Conservation (phyloP, 2,888 invertebrate genomes). For the Cynaeus angustus region DNA sequence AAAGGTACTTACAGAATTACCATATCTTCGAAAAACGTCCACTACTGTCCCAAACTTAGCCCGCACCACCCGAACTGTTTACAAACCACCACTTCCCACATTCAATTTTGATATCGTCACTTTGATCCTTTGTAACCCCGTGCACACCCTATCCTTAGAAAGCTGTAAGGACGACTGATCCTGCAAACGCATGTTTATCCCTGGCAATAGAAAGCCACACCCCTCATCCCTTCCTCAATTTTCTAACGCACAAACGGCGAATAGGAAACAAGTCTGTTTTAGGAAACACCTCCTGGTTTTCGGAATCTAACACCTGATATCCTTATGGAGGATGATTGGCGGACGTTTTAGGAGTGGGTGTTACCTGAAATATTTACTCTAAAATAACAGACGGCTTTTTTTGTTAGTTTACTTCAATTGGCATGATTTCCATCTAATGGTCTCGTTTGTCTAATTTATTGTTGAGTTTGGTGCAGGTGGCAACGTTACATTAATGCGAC, state of each 20-base stretch:
- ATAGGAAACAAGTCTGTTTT: constrained; percentile 53
- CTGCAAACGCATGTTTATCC: constrained; percentile 53
- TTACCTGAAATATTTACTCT: constrained; percentile 31
- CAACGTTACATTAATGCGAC: constrained; percentile 27
- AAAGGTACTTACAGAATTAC: constrained; percentile 70
- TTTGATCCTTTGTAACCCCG: constrained; percentile 19
- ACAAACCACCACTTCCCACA: constrained; percentile 19
- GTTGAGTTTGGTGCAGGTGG: constrained; percentile 9
- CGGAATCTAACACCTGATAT: constrained; percentile 67
- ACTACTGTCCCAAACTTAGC: constrained; percentile 50
- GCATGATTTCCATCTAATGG: neutral
- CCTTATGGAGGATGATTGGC: constrained; percentile 60
- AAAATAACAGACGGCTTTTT: neutral
- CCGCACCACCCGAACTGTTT: constrained; percentile 20
- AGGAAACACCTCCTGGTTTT: constrained; percentile 58
- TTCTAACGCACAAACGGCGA: constrained; percentile 60
- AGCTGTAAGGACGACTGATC: constrained; percentile 63
- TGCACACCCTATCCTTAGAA: constrained; percentile 61
- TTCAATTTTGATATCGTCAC: constrained; percentile 20
- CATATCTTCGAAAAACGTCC: constrained; percentile 66
- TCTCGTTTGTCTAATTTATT: constrained; percentile 2
- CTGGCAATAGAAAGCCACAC: constrained; percentile 61
- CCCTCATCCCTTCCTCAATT: constrained; percentile 59
- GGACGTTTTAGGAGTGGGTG: constrained; percentile 45
- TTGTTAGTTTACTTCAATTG: neutral